A percentile compares a stretch with the other conserved stretches of the same genome.
phyloP scores from a whole-genome alignment of 2,113 vertebrate species.

The Nesogale talazaci region DNA sequence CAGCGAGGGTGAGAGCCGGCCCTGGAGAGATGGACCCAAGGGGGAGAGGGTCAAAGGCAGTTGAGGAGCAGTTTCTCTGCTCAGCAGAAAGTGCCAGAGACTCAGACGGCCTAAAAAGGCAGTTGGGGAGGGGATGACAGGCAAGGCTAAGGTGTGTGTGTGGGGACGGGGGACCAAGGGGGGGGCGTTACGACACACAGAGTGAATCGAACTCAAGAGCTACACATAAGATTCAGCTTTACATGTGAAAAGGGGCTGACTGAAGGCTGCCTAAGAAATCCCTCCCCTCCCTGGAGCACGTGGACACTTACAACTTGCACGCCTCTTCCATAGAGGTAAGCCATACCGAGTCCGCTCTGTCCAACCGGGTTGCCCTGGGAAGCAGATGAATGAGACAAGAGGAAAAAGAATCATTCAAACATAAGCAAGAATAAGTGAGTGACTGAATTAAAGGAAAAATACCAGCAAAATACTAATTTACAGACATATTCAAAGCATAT shows the following conservation, averaged over 20 bases:
- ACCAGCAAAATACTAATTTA: neutral
- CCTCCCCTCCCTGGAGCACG: neutral
- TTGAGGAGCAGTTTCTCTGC: neutral
- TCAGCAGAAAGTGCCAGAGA: neutral
- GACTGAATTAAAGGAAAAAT: neutral
- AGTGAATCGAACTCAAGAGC: neutral
- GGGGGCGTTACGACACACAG: too few relatives aligned
- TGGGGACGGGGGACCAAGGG: too few relatives aligned
- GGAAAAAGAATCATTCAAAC: constrained; percentile 30
- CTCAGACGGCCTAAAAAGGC: neutral
- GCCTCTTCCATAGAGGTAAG: constrained; percentile 96
- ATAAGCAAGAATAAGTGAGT: neutral
- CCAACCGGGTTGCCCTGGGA: constrained; percentile 97
- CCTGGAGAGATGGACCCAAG: neutral
- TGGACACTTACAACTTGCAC: constrained; percentile 94
- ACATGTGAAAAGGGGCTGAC: neutral
- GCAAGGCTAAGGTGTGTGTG: too few relatives aligned
- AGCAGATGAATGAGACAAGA: constrained; percentile 56
- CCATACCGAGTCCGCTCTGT: constrained; percentile 99
- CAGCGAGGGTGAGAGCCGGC: neutral
- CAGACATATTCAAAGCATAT: neutral
- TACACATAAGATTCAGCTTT: neutral
- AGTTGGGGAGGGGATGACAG: accelerated
- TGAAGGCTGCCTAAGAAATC: neutral
- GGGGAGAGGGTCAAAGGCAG: neutral